phyloP scores from a whole-genome alignment of 2,113 vertebrate species.

The Mormyrus lacerda region DNA sequence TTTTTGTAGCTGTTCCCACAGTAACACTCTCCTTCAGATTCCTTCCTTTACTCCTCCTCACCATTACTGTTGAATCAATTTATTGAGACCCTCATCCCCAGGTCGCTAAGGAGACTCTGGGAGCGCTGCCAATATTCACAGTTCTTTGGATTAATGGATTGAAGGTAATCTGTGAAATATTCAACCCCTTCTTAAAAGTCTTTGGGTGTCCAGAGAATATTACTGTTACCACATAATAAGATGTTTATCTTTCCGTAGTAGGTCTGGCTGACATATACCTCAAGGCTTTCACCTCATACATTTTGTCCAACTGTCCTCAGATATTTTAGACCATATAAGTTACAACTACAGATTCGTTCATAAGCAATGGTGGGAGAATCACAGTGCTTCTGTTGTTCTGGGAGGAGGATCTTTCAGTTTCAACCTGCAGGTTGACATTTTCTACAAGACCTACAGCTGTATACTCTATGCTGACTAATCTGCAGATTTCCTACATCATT shows the following conservation, averaged over 20 bases:
- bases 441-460: background rate
- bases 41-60: background rate
- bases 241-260: background rate
- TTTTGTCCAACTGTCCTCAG: background rate
- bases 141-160: background rate
- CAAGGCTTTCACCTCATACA: background rate
- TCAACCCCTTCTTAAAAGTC: background rate
- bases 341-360: background rate
- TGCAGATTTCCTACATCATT: background rate
- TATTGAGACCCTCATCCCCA: background rate
- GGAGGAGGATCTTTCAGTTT: background rate
- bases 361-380: background rate
- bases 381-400: background rate
- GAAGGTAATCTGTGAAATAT: background rate
- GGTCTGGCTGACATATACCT: background rate
- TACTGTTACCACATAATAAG: background rate
- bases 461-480: background rate
- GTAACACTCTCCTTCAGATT: background rate
- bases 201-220: background rate
- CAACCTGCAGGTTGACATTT: background rate
- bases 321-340: background rate
- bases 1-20: background rate
- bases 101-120: background rate
- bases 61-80: background rate
- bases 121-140: background rate